These are phyloP conservation scores for Coleophora deauratella DNA, from an alignment of 2,888 invertebrate species.

Conservation along the genomic window DNA sequence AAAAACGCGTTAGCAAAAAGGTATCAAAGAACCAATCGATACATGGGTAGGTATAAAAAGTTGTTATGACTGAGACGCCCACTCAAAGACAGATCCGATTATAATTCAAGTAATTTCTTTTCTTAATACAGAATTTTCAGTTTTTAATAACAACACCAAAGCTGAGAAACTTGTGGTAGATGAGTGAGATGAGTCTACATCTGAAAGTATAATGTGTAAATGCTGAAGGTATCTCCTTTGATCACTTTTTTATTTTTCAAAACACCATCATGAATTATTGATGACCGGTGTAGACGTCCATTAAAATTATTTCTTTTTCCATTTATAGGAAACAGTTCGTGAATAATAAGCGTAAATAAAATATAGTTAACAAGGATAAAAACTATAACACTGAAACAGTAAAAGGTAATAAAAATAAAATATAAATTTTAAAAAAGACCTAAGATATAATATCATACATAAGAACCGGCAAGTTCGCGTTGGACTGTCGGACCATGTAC, in stretches of 20 bases:
- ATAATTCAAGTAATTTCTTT: neutral
- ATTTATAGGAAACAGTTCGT: conserved; percentile 47
- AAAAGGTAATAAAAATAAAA: too few species aligned
- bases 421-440: too few species aligned
- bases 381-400: too few species aligned
- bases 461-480: too few species aligned
- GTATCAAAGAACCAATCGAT: too few species aligned
- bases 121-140: neutral
- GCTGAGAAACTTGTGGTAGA: neutral
- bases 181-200: conserved; percentile 28
- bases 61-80: neutral
- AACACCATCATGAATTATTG: conserved; percentile 66
- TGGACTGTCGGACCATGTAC: too few species aligned
- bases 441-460: too few species aligned
- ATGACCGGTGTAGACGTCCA: conserved; percentile 50
- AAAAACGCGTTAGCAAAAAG: too few species aligned
- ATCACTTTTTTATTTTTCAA: conserved; percentile 55
- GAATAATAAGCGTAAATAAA: conserved; percentile 47
- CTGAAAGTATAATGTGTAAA: conserved; percentile 64
- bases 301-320: conserved; percentile 64
- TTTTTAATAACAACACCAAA: conserved; percentile 5
- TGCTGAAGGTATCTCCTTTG: conserved; percentile 37
- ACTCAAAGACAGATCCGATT: neutral
- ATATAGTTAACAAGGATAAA: too few species aligned
- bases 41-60: too few species aligned